Base-by-base conservation (phyloP, 2,797 vertebrate genomes). In the Pangasius sanitwongsei region DNA sequence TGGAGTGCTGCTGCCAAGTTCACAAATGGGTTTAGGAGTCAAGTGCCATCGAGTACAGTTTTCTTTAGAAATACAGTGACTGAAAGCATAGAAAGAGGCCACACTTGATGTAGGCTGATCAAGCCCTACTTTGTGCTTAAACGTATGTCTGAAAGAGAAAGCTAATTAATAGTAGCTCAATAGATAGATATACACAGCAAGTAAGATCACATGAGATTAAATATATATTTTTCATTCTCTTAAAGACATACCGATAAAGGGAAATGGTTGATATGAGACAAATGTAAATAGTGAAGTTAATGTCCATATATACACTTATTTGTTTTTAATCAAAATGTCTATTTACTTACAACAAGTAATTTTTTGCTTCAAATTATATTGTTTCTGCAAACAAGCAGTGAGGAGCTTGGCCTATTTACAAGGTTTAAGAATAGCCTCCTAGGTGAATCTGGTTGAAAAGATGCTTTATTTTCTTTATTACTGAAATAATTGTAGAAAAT, bases 11-110 rank as follows among this genome's bases (percentile, higher is more conserved):
- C 87, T 86, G 87, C 89, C 80, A 82, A 65, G 69, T 86, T 91
- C 83, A 63, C 87, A 84, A 72, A 83, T 90, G 92, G 94, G 94
- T 94, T 94, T 93, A 94, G 94, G 94, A 94, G 94, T 96, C 94
- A 94, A 96, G 95, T 95, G 92, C 92, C 94, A 91, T 95, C 93
- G 91, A 95, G 94, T 93, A 94, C 94, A 91, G 94, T 94, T 95
- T 94, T 94, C 93, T 89, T 90, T 88, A 92, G 93, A 95, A 95
- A 95, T 92, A 88, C 91, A 89, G 90, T 78, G 92, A 95, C 89
- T 94, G 92, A 94, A 94, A 94, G 94, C 94, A 96, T 95, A 95
- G 94, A 95, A 94, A 93, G 94, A 92, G 93, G 93, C 90, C 82
- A 69, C 94, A 93, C 94, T 83, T 83, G 81, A 63, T 4, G 57